A percentile compares a stretch with the other conserved stretches of the same genome.
Conservation (phyloP, 2,113 vertebrate genomes). For the Ictalurus punctatus region DNA sequence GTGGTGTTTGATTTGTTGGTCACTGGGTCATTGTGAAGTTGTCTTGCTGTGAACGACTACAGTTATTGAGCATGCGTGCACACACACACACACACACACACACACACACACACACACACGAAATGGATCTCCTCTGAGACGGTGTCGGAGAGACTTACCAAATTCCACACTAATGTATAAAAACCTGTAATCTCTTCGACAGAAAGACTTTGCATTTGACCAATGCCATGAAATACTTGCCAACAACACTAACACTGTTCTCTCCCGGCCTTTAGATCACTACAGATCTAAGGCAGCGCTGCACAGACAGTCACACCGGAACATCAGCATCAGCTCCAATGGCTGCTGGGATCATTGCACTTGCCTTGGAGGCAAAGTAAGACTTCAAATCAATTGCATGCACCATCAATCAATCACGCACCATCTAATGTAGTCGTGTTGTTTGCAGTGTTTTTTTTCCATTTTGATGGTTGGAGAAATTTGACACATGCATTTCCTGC, state of each 20-base stretch:
- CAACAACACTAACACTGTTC: background rate
- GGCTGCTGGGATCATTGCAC: slow-evolving; percentile 96
- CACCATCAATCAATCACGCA: too few species aligned
- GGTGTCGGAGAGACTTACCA: slow-evolving; percentile 6
- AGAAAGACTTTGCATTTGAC: slow-evolving; percentile 11
- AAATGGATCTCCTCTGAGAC: background rate
- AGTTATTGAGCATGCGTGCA: background rate
- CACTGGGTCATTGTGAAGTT: slow-evolving; percentile 12
- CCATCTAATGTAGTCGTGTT: background rate
- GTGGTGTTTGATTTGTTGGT: slow-evolving; percentile 31
- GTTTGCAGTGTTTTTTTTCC: background rate
- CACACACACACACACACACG: too few species aligned
- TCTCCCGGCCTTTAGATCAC: slow-evolving; percentile 83
- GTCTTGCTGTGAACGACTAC: background rate
- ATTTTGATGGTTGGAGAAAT: background rate
- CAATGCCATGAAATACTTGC: background rate
- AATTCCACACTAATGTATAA: slow-evolving; percentile 30
- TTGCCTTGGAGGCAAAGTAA: slow-evolving; percentile 99
- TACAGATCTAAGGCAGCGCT: slow-evolving; percentile 95
- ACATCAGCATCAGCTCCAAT: slow-evolving; percentile 97
- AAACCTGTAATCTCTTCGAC: slow-evolving; percentile 3
- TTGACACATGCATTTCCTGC: background rate
- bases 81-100: background rate
- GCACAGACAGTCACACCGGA: slow-evolving; percentile 98
- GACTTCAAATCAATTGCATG: slow-evolving; percentile 61